A percentile compares a stretch with the other conserved stretches of the same genome.
Evolutionary conservation across 92 coral and sea anemone species (phyloP).

Genomic region (Pocillopora meandrina): DNA sequence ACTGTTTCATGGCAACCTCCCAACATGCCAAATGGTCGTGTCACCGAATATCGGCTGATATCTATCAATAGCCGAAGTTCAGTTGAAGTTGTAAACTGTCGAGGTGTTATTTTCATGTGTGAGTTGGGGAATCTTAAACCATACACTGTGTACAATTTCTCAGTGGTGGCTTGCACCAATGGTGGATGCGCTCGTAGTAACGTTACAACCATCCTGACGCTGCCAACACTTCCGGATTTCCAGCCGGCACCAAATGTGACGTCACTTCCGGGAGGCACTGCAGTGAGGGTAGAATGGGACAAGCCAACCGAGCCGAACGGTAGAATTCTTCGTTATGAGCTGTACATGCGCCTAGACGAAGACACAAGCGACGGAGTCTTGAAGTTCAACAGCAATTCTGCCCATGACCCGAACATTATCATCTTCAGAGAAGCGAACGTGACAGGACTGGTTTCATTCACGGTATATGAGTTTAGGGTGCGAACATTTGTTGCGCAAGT

Average conservation of each 20-base stretch:
- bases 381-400: constrained; percentile 50
- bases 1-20: constrained; percentile 85
- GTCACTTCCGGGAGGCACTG: constrained; percentile 83
- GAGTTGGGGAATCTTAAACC: constrained; percentile 69
- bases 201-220: constrained; percentile 54
- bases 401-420: constrained; percentile 48
- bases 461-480: constrained; percentile 88
- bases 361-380: constrained; percentile 52
- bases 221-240: constrained; percentile 81
- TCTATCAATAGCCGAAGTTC: constrained; percentile 71
- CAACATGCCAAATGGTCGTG: constrained; percentile 68
- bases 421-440: constrained; percentile 73
- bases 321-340: constrained; percentile 75
- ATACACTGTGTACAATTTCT: constrained; percentile 83
- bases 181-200: constrained; percentile 88
- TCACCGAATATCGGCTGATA: constrained; percentile 70
- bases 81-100: constrained; percentile 67
- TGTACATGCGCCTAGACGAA: constrained; percentile 61
- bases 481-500: constrained; percentile 82
- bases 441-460: constrained; percentile 65
- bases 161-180: constrained; percentile 79
- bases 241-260: constrained; percentile 89
- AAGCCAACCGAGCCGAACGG: constrained; percentile 95
- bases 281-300: constrained; percentile 81
- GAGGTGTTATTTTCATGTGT: constrained; percentile 65